A percentile compares a stretch with the other conserved stretches of the same genome.
phyloP scores from a whole-genome alignment of 1,140 invertebrate genomes.

The Nautilus pompilius region DNA sequence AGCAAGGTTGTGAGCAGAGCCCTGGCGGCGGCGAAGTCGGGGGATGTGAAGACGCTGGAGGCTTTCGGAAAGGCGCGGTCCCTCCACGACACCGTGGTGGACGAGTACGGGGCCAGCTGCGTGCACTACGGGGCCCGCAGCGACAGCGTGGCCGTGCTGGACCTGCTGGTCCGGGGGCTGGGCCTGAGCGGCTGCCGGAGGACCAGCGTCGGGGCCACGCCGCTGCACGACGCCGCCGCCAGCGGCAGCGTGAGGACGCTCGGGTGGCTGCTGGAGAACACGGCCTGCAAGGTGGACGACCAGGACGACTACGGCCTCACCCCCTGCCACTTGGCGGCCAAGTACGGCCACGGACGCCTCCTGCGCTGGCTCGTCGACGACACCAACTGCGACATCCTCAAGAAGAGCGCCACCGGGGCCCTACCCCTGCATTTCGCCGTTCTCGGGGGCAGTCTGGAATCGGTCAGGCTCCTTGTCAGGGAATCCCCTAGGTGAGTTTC shows the following conservation, averaged over 20 bases:
- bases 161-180: slow-evolving; percentile 42
- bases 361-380: slow-evolving; percentile 64
- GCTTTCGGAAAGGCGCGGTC: slow-evolving; percentile 2
- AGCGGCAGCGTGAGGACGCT: slow-evolving; percentile 52
- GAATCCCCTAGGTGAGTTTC: slow-evolving; percentile 39
- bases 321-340: slow-evolving; percentile 54
- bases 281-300: slow-evolving; percentile 45
- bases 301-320: slow-evolving; percentile 55
- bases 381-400: slow-evolving; percentile 60
- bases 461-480: slow-evolving; percentile 75
- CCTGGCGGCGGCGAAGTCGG: slow-evolving; percentile 14
- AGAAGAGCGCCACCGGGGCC: slow-evolving; percentile 59
- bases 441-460: slow-evolving; percentile 77
- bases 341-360: slow-evolving; percentile 61
- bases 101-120: slow-evolving; percentile 50
- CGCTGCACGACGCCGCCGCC: slow-evolving; percentile 57
- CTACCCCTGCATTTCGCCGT: slow-evolving; percentile 82
- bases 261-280: slow-evolving; percentile 52
- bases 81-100: slow-evolving; percentile 25
- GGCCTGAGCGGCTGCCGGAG: slow-evolving; percentile 34
- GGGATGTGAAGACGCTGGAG: slow-evolving; percentile 16
- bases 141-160: slow-evolving; percentile 42
- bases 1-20: slow-evolving; percentile 10
- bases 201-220: slow-evolving; percentile 51
- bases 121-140: slow-evolving; percentile 56